Evolutionary conservation across 2,113 vertebrate genomes (phyloP).

Genomic region (Centropus unirufus): DNA sequence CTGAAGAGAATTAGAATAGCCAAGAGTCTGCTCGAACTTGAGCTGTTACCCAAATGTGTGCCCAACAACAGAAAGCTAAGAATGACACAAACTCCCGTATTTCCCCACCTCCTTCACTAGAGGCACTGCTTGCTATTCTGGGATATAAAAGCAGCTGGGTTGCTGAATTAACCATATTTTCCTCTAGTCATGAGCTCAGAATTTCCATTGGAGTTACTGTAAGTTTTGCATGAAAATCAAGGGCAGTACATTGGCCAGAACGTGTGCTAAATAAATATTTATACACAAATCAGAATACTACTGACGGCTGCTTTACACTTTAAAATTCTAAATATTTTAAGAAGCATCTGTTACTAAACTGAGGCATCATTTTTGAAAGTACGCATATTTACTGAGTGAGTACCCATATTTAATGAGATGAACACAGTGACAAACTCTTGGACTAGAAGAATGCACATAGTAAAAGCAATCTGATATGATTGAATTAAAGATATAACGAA

Average conservation of each 20-base stretch:
- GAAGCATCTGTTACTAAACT: conserved; percentile 74
- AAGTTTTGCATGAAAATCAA: conserved; percentile 68
- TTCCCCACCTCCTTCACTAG: conserved; percentile 19
- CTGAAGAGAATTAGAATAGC: neutral
- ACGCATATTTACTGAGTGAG: conserved; percentile 44
- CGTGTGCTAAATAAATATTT: conserved; percentile 76
- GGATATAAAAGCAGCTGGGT: conserved; percentile 55
- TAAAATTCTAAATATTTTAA: conserved; percentile 75
- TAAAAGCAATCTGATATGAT: neutral
- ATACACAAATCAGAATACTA: conserved; percentile 72
- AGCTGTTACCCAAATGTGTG: conserved; percentile 2
- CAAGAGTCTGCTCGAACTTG: neutral
- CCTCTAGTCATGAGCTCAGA: conserved; percentile 48
- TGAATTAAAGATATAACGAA: conserved; percentile 13
- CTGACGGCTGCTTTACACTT: conserved; percentile 75
- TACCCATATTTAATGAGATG: conserved; percentile 67
- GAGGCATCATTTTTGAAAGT: conserved; percentile 67
- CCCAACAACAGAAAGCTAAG: conserved; percentile 29
- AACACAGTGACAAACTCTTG: conserved; percentile 57
- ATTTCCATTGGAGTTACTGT: conserved; percentile 56
- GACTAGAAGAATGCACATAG: conserved; percentile 42
- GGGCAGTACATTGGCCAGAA: conserved; percentile 72
- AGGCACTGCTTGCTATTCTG: conserved; percentile 47
- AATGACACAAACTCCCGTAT: conserved; percentile 7
- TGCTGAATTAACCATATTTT: conserved; percentile 67